phyloP scores from a whole-genome alignment of 2,888 invertebrate species.

The Copidosoma aretas region DNA sequence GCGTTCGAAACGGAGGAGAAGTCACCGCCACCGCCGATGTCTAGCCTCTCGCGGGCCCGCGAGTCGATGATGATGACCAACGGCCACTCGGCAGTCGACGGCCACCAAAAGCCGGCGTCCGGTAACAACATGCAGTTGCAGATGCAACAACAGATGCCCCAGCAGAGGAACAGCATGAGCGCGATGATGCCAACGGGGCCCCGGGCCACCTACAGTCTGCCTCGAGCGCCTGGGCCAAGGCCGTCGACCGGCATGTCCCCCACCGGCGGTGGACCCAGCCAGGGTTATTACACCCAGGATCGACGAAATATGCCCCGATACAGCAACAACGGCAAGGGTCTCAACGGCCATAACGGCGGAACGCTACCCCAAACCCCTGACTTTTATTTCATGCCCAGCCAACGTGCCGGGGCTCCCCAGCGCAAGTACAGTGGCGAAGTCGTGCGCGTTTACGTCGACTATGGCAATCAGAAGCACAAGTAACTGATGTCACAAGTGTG shows the following conservation, averaged over 20 bases:
- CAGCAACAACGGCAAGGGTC: slow-evolving; percentile 43
- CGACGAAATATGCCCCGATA: slow-evolving; percentile 61
- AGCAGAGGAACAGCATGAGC: slow-evolving; percentile 38
- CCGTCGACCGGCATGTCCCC: slow-evolving; percentile 53
- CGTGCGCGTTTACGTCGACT: slow-evolving; percentile 82
- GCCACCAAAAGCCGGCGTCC: slow-evolving; percentile 27
- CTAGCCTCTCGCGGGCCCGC: slow-evolving; percentile 56
- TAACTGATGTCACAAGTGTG: slow-evolving; percentile 50
- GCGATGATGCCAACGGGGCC: slow-evolving; percentile 52
- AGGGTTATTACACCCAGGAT: slow-evolving; percentile 67
- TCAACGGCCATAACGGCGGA: slow-evolving; percentile 39
- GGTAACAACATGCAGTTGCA: no score
- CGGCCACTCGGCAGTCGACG: slow-evolving; percentile 36
- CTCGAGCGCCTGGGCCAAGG: slow-evolving; percentile 69
- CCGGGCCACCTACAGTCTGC: slow-evolving; percentile 79
- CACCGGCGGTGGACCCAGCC: slow-evolving; percentile 51
- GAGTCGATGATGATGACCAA: slow-evolving; percentile 44
- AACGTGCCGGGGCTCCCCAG: no score
- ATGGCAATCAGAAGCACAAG: slow-evolving; percentile 73
- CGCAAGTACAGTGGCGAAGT: slow-evolving; percentile 92
- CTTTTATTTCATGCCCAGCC: slow-evolving; percentile 96
- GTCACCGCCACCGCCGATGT: slow-evolving; percentile 59
- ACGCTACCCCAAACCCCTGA: slow-evolving; percentile 71
- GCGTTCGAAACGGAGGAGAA: slow-evolving; percentile 85
- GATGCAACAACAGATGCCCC: slow-evolving; percentile 29